phyloP scores from a whole-genome alignment of 2,888 invertebrate genomes.

The Perizoma affinitatum region DNA sequence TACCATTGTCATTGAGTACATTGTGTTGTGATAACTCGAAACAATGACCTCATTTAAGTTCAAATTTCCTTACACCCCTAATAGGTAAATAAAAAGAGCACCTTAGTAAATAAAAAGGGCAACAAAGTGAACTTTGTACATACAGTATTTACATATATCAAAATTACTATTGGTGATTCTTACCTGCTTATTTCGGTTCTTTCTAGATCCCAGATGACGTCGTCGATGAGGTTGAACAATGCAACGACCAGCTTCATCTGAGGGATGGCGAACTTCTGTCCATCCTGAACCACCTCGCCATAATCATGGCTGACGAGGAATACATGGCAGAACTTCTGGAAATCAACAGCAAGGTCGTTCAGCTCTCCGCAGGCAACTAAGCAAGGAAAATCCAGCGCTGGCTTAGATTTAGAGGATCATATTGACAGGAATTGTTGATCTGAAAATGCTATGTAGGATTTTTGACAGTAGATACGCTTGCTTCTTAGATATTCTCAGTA shows the following conservation, averaged over 20 bases:
- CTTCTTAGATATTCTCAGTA: constrained; percentile 10
- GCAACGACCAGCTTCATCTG: constrained; percentile 90
- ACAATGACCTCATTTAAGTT: no score
- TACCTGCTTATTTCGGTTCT: constrained; percentile 2
- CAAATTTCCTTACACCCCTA: no score
- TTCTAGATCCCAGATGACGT: constrained; percentile 87
- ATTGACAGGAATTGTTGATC: constrained; percentile 24
- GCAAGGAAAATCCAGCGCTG: no score
- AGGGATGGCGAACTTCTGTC: constrained; percentile 86
- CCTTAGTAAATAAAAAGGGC: no score
- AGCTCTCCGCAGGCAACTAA: constrained; percentile 70
- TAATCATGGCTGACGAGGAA: constrained; percentile 88
- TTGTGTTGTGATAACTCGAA: no score
- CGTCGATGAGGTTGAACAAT: constrained; percentile 86
- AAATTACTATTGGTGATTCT: no score
- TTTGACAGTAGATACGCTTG: constrained; percentile 1
- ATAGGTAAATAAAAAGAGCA: no score
- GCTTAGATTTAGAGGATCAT: constrained; percentile 17
- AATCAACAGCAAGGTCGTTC: constrained; percentile 88
- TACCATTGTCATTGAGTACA: no score
- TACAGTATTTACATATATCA: no score
- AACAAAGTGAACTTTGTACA: no score
- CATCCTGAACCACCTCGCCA: constrained; percentile 87
- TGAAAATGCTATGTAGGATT: constrained; percentile 8
- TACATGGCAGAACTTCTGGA: constrained; percentile 90